Base-by-base conservation (phyloP, 2,797 vertebrate species). In the Poeciliopsis gracilis region DNA sequence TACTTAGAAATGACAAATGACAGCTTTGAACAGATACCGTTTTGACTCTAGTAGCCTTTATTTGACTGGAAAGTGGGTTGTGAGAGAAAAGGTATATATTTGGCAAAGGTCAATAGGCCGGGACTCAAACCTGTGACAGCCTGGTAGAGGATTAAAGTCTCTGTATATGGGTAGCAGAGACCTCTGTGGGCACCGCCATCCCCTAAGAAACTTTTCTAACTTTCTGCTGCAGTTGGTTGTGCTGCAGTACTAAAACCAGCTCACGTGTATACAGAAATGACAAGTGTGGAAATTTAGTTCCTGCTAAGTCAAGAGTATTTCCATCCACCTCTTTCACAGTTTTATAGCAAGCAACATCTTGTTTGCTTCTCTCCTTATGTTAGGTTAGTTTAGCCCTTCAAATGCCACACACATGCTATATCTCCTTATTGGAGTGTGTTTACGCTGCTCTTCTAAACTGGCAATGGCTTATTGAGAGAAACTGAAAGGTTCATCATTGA, bases 401-500 rank as follows among this genome's bases (percentile, higher is more conserved):
- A 43, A 43, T 69, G 45, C n/a, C 15, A 47, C 28, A 47, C 30
- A 36, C 43, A 8, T 13, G 3, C 47, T 78, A 73, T 55, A 45
- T 77, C 69, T 59, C 30, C 36, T 41, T 11, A 36, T 12, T 47
- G 11, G 16, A 74, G 16, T 83, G 4, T 57, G 2, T 13, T 72
- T 16, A 41, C 18, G 23, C 23, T 51, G 11, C 4, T 51, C 20
- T 47, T 23, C 10, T 25, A 38, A 77, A 43, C 53, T 51, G 77
- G 23, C 73, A 36, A 63, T 70, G n/a, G 3, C 46, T 77, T 1
- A 1, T 75, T 43, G 45, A 72, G 61, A 77, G 30, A 76, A 83
- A 55, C 45, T 67, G 23, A 77, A 80, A 46, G 2, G 61, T 12
- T 71, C 20, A 71, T 67, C 33, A 84, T 51, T 81, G 51, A 76